phyloP scores from a whole-genome alignment of 1,140 invertebrate species.

The Pentalonia nigronervosa region DNA sequence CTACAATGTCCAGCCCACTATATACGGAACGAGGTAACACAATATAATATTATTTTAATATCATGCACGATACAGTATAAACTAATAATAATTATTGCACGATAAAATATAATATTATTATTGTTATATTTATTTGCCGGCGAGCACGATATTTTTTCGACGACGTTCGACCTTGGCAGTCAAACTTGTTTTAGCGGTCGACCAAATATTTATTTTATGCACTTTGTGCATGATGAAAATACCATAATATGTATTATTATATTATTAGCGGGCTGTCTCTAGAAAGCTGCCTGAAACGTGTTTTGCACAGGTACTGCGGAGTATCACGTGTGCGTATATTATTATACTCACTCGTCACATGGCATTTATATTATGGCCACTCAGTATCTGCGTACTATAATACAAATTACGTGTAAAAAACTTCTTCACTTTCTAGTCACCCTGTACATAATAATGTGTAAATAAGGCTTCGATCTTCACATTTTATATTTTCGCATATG shows the following conservation, averaged over 20 bases:
- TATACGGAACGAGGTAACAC: slow-evolving; percentile 59
- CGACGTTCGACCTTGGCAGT: slow-evolving; percentile 1
- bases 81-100: no score
- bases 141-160: neutral
- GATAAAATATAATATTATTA: no score
- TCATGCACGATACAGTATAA: no score
- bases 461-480: neutral
- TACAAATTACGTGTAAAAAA: neutral
- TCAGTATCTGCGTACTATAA: neutral
- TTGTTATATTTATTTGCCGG: no score
- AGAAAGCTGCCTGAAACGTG: neutral
- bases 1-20: slow-evolving; percentile 71
- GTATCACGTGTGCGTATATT: neutral
- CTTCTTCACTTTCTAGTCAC: neutral
- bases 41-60: neutral
- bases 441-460: neutral
- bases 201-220: neutral
- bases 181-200: neutral
- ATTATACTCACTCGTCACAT: neutral
- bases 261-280: neutral
- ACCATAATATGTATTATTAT: neutral
- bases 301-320: neutral
- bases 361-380: neutral
- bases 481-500: neutral
- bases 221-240: neutral